These are phyloP conservation scores for Amblyjoppa proteus DNA, from an alignment of 2,888 invertebrate species.

Conservation along the genomic window DNA sequence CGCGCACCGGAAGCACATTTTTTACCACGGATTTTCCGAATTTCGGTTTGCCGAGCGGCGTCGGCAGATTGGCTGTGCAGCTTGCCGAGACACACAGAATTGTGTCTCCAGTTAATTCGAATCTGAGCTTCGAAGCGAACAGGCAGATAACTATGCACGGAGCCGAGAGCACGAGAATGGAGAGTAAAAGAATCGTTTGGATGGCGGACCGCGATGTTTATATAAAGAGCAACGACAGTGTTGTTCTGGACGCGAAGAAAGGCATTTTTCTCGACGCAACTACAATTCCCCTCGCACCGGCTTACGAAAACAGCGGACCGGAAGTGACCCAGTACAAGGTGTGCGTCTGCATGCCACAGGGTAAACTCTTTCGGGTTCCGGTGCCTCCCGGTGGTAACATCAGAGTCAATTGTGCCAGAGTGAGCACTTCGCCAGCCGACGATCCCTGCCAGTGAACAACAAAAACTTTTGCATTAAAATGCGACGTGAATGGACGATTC, in stretches of 20 bases:
- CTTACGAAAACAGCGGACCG: conserved; percentile 80
- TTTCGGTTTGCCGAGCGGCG: conserved; percentile 90
- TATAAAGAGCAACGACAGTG: conserved; percentile 92
- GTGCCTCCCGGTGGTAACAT: conserved; percentile 87
- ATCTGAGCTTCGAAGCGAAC: conserved; percentile 90
- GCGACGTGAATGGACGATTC: background rate
- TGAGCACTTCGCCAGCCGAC: conserved; percentile 87
- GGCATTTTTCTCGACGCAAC: conserved; percentile 91
- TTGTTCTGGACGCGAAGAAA: conserved; percentile 89
- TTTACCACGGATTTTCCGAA: conserved; percentile 92
- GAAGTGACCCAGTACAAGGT: conserved; percentile 91
- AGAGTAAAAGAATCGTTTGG: conserved; percentile 90
- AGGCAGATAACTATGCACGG: conserved; percentile 90
- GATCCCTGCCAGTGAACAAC: conserved; percentile 88
- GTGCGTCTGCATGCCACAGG: conserved; percentile 96
- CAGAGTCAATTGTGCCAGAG: conserved; percentile 88
- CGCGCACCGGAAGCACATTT: conserved; percentile 87
- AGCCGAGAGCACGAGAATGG: conserved; percentile 92
- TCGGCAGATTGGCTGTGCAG: conserved; percentile 88
- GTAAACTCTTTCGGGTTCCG: conserved; percentile 92
- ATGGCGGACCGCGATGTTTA: conserved; percentile 92
- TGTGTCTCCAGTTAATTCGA: conserved; percentile 90
- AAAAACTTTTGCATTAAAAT: background rate
- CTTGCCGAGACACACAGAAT: conserved; percentile 90
- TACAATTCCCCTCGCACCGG: conserved; percentile 89